These are phyloP conservation scores for Hypsopygia costalis DNA, from an alignment of 2,888 invertebrate species.

Conservation along the genomic window DNA sequence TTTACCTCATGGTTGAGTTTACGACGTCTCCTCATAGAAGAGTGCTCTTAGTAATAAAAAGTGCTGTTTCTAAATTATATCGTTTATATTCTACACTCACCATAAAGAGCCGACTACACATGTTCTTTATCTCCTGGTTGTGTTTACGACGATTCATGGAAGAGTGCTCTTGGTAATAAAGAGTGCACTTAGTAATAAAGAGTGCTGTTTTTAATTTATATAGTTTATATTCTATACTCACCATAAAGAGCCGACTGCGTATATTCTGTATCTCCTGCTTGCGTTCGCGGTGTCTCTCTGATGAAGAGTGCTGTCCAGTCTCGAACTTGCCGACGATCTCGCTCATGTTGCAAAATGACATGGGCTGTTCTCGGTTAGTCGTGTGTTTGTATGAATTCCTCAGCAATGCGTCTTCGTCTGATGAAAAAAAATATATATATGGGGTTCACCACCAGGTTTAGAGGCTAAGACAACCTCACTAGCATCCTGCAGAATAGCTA, in stretches of 20 bases:
- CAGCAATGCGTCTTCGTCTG: slow-evolving; percentile 83
- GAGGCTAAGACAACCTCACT: no score
- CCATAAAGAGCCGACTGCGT: slow-evolving; percentile 91
- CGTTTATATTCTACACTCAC: slow-evolving; percentile 72
- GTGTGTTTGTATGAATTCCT: slow-evolving; percentile 67
- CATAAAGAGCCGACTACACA: slow-evolving; percentile 91
- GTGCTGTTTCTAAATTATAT: no score
- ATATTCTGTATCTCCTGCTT: slow-evolving; percentile 95
- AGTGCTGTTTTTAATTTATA: no score
- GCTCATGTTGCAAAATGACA: slow-evolving; percentile 90
- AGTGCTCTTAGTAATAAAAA: no score
- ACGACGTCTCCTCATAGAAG: slow-evolving; percentile 84
- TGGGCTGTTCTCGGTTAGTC: slow-evolving; percentile 85
- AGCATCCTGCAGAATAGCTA: no score
- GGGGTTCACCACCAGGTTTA: no score
- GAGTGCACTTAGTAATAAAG: no score
- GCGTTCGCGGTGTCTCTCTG: slow-evolving; percentile 88
- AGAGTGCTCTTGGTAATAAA: no score
- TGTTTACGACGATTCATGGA: no score
- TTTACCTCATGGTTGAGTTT: slow-evolving; percentile 94
- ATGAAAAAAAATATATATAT: no score
- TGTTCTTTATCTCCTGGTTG: no score
- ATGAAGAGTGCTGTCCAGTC: slow-evolving; percentile 77
- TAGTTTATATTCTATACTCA: no score
- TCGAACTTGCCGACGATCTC: slow-evolving; percentile 93